Conservation (phyloP, 2,113 vertebrate genomes). For the Spilogale gracilis region DNA sequence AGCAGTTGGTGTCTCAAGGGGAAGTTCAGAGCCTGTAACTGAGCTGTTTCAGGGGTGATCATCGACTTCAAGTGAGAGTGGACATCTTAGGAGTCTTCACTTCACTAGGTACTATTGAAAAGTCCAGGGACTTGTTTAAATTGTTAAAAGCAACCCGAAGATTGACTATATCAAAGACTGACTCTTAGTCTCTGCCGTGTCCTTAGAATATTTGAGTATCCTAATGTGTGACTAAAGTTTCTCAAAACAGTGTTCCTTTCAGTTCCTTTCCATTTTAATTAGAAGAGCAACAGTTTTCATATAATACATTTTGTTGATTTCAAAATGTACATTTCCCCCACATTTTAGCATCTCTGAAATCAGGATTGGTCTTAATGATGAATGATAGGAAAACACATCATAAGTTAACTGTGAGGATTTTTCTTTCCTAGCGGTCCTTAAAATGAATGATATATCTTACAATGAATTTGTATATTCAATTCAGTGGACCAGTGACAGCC, state of each 20-base stretch:
- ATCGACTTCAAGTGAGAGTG: neutral
- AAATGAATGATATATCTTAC: neutral
- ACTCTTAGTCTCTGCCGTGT: neutral
- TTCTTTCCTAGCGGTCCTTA: neutral
- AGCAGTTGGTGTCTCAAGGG: neutral
- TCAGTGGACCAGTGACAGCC: neutral
- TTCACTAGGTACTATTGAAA: neutral
- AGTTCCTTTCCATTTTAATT: constrained; percentile 33
- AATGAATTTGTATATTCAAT: neutral
- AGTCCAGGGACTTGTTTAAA: neutral
- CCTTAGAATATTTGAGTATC: neutral
- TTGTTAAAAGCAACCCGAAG: neutral
- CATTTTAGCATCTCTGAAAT: neutral
- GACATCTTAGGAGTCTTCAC: neutral
- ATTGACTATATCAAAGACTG: neutral
- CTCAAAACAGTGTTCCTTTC: neutral
- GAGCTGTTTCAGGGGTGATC: constrained; percentile 63
- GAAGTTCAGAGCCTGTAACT: constrained; percentile 32
- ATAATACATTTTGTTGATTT: neutral
- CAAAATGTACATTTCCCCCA: neutral
- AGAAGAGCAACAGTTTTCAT: neutral
- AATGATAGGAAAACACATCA: neutral
- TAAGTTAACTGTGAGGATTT: neutral
- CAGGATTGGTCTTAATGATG: neutral
- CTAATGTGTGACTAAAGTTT: neutral